Base-by-base conservation (phyloP, 2,888 invertebrate genomes). In the Pseudoips prasinana region DNA sequence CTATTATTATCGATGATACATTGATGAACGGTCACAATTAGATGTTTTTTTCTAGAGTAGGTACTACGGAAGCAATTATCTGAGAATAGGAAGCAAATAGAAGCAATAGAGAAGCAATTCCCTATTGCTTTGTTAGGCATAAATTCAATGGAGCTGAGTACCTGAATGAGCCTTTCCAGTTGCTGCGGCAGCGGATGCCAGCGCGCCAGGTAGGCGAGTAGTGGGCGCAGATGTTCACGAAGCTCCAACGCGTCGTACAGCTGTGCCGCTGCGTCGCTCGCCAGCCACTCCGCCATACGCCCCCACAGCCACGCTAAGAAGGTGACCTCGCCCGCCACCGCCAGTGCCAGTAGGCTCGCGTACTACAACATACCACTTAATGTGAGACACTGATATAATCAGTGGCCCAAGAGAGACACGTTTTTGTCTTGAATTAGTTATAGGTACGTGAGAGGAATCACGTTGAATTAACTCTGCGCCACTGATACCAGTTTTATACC, bases 151-250 rank as follows among this genome's bases (percentile, higher is more conserved):
- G 25, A 42, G 25, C 7, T n/a, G 17, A 10, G 22, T 1, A 68
- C 76, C 58, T 67, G 22, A 1, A 78, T 33, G 22, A 78, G 46
- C 0, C 23, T 44, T 7, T 57, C 50, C 32, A 78, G 31, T 29
- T 41, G 59, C 10, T 53, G 46, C 1, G 73, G 69, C 45, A 73
- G 50, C 36, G 8, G 35, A 33, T 30, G 31, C 28, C 29, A 45
- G 22, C n/a, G 20, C 20, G 20, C 20, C 20, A 20, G 20, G 7
- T 20, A 20, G 24, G 43, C 46, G 40, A 78, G 58, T 41, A 73
- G 33, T 8, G 66, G 61, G 10, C 55, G 48, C 36, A 77, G 40
- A 42, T 70, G 59, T 11, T 64, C 59, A 32, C 57, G 57, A 34
- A 66, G 46, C 49, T 51, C 56, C 39, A 61, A 50, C 52, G 67